Evolutionary conservation across 2,797 vertebrate genomes (phyloP).

Genomic region (Acrossocheilus fasciatus): DNA sequence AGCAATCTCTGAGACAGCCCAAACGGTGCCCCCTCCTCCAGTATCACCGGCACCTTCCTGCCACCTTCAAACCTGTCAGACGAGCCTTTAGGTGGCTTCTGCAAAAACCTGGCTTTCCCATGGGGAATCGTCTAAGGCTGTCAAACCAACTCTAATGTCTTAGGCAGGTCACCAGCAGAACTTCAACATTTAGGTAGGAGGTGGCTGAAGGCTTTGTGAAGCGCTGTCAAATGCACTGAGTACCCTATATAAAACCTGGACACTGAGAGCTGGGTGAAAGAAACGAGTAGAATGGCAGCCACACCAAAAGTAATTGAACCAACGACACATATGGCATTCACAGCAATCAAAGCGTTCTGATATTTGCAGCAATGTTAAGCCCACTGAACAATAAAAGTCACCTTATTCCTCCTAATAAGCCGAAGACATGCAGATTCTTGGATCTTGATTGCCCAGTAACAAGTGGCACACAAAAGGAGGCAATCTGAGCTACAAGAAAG

Average conservation of each 20-base stretch:
- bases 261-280: slow-evolving; percentile 15
- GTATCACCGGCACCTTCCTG: slow-evolving; percentile 14
- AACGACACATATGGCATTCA: background rate
- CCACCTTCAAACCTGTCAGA: slow-evolving; percentile 47
- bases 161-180: slow-evolving; percentile 43
- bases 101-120: slow-evolving; percentile 38
- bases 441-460: slow-evolving; percentile 44
- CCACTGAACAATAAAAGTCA: background rate
- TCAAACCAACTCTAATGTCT: slow-evolving; percentile 54
- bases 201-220: slow-evolving; percentile 11
- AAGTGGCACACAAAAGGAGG: slow-evolving; percentile 42
- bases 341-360: background rate
- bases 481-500: slow-evolving; percentile 18
- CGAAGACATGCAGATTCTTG: slow-evolving; percentile 18
- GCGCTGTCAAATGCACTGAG: slow-evolving; percentile 17
- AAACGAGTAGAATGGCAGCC: background rate
- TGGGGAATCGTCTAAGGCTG: slow-evolving; percentile 49
- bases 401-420: slow-evolving; percentile 12
- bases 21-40: background rate
- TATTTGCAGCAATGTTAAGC: slow-evolving; percentile 2
- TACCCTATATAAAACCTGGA: slow-evolving; percentile 35
- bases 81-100: slow-evolving; percentile 52
- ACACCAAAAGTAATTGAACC: background rate
- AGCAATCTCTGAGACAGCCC: slow-evolving; percentile 39
- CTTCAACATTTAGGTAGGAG: slow-evolving; percentile 31